Conservation (phyloP, 2,797 vertebrate genomes). For the Arctocebus calabarensis region DNA sequence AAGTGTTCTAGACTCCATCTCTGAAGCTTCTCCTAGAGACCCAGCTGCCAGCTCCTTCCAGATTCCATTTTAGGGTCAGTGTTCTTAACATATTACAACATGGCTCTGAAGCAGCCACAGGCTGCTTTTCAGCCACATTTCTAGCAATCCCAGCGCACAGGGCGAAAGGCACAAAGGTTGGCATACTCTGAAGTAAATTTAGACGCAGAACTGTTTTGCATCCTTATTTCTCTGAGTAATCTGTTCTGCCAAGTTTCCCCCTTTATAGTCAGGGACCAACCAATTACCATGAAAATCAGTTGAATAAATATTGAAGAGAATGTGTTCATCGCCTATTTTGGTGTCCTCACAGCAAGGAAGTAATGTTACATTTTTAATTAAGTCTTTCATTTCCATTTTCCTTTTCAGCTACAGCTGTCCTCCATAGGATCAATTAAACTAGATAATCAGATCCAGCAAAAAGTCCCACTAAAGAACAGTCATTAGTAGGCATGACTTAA, state of each 20-base stretch:
- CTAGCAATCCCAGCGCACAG: neutral
- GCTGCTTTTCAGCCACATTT: neutral
- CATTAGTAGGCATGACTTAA: slow-evolving; percentile 44
- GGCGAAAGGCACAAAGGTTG: neutral
- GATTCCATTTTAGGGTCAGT: neutral
- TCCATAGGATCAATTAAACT: slow-evolving; percentile 53
- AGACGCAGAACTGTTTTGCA: neutral
- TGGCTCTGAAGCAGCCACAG: too few species aligned
- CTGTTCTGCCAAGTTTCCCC: slow-evolving; percentile 68
- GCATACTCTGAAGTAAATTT: slow-evolving; percentile 16
- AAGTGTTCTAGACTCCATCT: neutral
- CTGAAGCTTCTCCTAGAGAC: neutral
- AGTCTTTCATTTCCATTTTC: slow-evolving; percentile 68
- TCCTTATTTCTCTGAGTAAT: slow-evolving; percentile 64
- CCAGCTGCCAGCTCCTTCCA: neutral
- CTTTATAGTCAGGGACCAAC: slow-evolving; percentile 69
- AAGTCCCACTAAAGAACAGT: neutral
- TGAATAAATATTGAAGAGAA: slow-evolving; percentile 82
- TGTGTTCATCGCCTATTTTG: slow-evolving; percentile 74
- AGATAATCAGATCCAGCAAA: slow-evolving; percentile 20
- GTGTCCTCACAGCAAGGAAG: slow-evolving; percentile 69
- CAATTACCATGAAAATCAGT: slow-evolving; percentile 79
- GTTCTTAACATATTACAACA: neutral
- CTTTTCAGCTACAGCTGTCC: slow-evolving; percentile 47
- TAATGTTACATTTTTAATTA: slow-evolving; percentile 67